Evolutionary conservation across 2,797 vertebrate species (phyloP), one percentile per base, ranked within the genome.

Genomic region (Halcyon badia): DNA sequence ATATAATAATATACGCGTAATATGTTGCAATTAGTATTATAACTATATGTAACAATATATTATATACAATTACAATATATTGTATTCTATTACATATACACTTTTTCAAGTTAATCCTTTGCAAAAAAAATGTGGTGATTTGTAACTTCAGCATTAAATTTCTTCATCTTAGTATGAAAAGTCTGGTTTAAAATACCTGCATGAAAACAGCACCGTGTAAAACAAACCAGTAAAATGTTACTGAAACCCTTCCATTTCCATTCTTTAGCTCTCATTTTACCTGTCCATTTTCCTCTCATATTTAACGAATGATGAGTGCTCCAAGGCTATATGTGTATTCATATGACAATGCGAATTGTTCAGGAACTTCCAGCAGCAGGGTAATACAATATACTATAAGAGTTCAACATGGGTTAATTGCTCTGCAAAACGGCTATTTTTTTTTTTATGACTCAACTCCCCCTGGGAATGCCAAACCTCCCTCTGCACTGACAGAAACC

Each of bases 371-470:
- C 90, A 97, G 96, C 95, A 96, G 94, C 92, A 89, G 89, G 57
- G 95, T 94, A 97, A 97, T 25, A 60, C 82, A 96, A 97, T 92
- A 83, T 31, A 57, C 71, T 52, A 20, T 5, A 61, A 7, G 64
- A 87, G 94, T 94, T 94, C 95, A 96, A n/a, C 9, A 19, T 39
- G 89, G 92, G 89, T 96, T 96, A 97, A 97, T 89, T 94, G 96
- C 92, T 94, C 94, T 94, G 68, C 71, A 82, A 87, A 93, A 96
- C 1, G 75, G 68, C 80, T 57, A 90, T 75, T 95, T 88, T 92
- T 60, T 39, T 97, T 92, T 96, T 97, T 81, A 73, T 85, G 79
- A 65, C 72, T 89, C 71, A 77, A 56, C 90, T 56, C 81, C 96
- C 92, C 10, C 5, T 42, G 92, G 95, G 94, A 96, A 91, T 9